Evolutionary conservation across 2,888 invertebrate genomes (phyloP), one percentile per base, ranked within the genome.

Genomic region (Therioaphis trifolii): DNA sequence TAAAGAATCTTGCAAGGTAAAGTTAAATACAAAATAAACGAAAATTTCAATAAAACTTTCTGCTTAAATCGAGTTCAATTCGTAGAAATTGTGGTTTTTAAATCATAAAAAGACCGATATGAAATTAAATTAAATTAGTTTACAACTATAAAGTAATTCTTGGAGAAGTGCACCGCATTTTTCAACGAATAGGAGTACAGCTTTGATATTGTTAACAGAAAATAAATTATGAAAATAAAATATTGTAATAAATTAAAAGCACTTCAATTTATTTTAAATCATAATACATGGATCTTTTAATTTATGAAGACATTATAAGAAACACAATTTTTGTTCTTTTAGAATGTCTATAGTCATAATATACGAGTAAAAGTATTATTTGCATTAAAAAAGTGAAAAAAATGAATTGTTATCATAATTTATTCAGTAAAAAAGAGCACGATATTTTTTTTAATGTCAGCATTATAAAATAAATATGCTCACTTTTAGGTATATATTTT

Each of bases 51-150:
- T 76, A 29, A n/a, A 61, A 46, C 61, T 61, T 35, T 35, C 15
- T 35, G 35, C 21, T 52, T 35, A 46, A 76, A 61, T 76, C 5
- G 9, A 55, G 61, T 18, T 14, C 24, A 43, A 27, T 55, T 61
- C 75, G 61, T 46, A n/a, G 75, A 46, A 76, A 46, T 74, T 46
- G 5, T 61, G 27, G 46, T 74, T 74, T 76, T 46, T n/a, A 27
- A 61, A 46, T 61, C 15, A 27, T 75, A 18, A 75, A 58, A 55
- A 24, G 12, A 58, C 15, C 11, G 4, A 43, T 43, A 75, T 61
- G 27, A 43, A 43, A 76, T 61, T 61, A 43, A 43, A 76, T 76
- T 76, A 24, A 61, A 76, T 27, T 76, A 76, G 27, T 75, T 43
- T 43, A 75, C 21, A 58, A 72, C 52, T 52, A 29, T 52, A 29